Evolutionary conservation across 2,113 vertebrate genomes (phyloP), one percentile per base, ranked within the genome.

Genomic region (Saguinus midas): DNA sequence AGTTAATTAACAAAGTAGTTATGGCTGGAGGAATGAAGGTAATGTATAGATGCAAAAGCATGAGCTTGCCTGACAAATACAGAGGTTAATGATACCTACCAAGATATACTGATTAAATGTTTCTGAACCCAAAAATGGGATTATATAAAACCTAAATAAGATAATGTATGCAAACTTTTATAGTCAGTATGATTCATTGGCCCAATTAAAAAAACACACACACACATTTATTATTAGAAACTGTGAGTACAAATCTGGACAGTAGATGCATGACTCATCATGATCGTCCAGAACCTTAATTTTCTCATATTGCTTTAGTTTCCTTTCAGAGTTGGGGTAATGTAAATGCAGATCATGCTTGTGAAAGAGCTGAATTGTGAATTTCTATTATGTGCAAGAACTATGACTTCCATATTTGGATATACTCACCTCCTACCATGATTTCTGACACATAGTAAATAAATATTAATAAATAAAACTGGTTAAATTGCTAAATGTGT

Each of bases 211-310:
- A 45, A 80, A 61, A 40, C 37, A 25, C 12, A n/a, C 32, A 32
- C 66, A 68, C 66, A 29, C 27, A 66, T 86, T 72, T 92, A 73
- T 96, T 92, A 50, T 79, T 86, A 89, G 80, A 86, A 91, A 94
- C 61, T 61, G 5, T 66, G 52, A 76, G 18, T 8, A 20, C 16
- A 90, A 89, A 86, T 76, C n/a, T 80, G 58, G 48, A 43, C 43
- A 86, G 21, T 81, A 37, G 14, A 8, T 57, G 9, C 12, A 27
- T 95, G 80, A 95, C 29, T 95, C 29, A 79, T 21, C 25, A 80
- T 43, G 35, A 58, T 95, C 32, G 52, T 58, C 20, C 40, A 87
- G 27, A 95, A 29, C 8, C 8, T 94, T 92, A 43, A 58, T 91
- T 80, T 94, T 27, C 3, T 32, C 75, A 29, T 82, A 68, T 57